These are phyloP conservation scores for Dastarcus helophoroides DNA, from an alignment of 2,888 invertebrate species.

Conservation along the genomic window DNA sequence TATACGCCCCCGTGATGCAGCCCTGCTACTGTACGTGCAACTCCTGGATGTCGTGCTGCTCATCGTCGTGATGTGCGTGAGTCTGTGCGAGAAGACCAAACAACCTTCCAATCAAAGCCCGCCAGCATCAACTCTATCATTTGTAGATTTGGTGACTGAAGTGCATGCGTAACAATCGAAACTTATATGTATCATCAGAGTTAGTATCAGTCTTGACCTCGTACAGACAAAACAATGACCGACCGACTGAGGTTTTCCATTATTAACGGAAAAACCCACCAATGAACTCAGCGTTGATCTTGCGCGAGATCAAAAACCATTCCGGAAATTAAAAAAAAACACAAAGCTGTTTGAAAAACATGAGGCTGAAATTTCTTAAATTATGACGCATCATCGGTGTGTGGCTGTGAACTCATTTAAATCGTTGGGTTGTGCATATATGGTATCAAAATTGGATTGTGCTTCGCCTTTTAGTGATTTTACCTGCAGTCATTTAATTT, in stretches of 20 bases:
- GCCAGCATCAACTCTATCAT: constrained; percentile 10
- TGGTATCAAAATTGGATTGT: too few relatives aligned
- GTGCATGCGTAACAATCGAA: constrained; percentile 5
- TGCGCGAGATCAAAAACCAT: too few relatives aligned
- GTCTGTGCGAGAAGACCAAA: constrained; percentile 16
- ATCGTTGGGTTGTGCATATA: constrained; percentile 31
- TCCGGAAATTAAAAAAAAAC: background rate
- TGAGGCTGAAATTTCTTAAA: constrained; percentile 29
- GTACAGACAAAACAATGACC: constrained; percentile 17
- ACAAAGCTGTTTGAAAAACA: too few relatives aligned
- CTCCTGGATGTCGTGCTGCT: constrained; percentile 31
- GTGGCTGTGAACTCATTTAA: constrained; percentile 34
- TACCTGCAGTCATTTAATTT: too few relatives aligned
- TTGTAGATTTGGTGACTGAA: constrained; percentile 18
- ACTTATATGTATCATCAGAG: too few relatives aligned
- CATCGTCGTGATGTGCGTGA: constrained; percentile 48
- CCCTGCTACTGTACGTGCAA: constrained; percentile 52
- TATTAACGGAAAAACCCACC: too few relatives aligned
- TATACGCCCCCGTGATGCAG: constrained; percentile 60
- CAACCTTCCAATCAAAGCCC: constrained; percentile 8
- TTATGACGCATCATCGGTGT: constrained; percentile 32
- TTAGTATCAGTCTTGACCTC: constrained; percentile 11
- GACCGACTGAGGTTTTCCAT: too few relatives aligned
- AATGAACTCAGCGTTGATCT: too few relatives aligned
- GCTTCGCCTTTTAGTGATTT: too few relatives aligned